These are phyloP conservation scores for Caerostris darwini DNA, from an alignment of 1,140 invertebrate species.

Conservation along the genomic window DNA sequence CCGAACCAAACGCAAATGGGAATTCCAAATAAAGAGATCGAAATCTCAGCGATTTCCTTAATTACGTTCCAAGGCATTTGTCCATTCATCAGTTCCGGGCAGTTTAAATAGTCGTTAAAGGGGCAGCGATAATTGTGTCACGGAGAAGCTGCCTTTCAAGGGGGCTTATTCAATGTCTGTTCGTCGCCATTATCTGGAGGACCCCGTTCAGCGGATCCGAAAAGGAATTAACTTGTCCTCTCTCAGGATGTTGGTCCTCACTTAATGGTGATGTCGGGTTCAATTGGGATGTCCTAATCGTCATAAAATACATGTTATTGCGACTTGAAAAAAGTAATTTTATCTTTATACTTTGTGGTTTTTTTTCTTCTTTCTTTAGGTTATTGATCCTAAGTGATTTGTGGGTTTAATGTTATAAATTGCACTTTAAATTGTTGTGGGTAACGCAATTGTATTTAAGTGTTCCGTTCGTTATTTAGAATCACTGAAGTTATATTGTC, in stretches of 20 bases:
- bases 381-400: no score
- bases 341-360: background rate
- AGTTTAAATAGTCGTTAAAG: constrained; percentile 36
- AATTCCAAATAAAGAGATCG: constrained; percentile 28
- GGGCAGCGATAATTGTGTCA: constrained; percentile 13
- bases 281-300: background rate
- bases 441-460: no score
- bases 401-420: no score
- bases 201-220: background rate
- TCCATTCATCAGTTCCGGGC: constrained; percentile 49
- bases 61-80: constrained; percentile 10
- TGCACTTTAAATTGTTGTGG: no score
- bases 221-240: background rate
- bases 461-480: no score
- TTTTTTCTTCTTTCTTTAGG: no score
- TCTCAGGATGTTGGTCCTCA: background rate
- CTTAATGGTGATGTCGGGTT: background rate
- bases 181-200: background rate
- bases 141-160: background rate
- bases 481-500: no score
- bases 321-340: background rate
- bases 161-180: background rate
- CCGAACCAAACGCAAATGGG: background rate
- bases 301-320: background rate
- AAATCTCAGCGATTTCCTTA: constrained; percentile 45